Evolutionary conservation across 1,140 invertebrate species (phyloP), one percentile per base, ranked within the genome.

Genomic region (Bacillus rossius): DNA sequence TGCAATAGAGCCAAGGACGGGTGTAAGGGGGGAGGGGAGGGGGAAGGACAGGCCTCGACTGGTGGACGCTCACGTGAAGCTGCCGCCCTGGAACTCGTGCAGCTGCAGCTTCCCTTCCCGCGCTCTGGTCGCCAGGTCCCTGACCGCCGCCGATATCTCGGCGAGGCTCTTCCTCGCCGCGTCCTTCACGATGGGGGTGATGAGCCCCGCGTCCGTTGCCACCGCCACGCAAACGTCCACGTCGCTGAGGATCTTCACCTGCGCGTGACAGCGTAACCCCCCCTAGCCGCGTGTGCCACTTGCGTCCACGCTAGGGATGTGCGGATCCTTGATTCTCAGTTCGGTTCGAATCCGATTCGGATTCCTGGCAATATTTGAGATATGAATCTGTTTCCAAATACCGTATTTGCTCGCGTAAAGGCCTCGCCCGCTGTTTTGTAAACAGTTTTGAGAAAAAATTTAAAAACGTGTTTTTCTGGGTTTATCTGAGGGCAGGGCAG

Each of bases 191-290:
- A 99, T 99, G 1, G 98, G 98, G 1, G 98, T 99, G 41, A 99
- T 98, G 3, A 99, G 79, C 5, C 98, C 98, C 61, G 83, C 85
- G 8, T 94, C 90, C 7, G 96, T 99, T 45, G 92, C 95, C 1
- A 99, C 97, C 17, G 98, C 97, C 54, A 99, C 91, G 69, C 88
- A 94, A 1, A 99, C 88, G 76, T 99, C 98, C n/a, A 99, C 96
- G 67, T 41, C 43, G 4, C 61, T 34, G 29, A 34, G 29, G 4
- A 61, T 55, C 13, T 56, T 45, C 26, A 43, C 29, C 29, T 34
- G 29, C 29, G 29, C 29, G 10, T 34, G n/a, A n/a, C n/a, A n/a
- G n/a, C n/a, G n/a, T n/a, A n/a, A 54, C 92, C 94, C 81, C 95
- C 84, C 95, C 96, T 99, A 17, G 92, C 85, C 14, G 92, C 94